These are phyloP conservation scores for Sinocyclocheilus anshuiensis DNA, from an alignment of 2,113 vertebrate species.

Conservation along the genomic window DNA sequence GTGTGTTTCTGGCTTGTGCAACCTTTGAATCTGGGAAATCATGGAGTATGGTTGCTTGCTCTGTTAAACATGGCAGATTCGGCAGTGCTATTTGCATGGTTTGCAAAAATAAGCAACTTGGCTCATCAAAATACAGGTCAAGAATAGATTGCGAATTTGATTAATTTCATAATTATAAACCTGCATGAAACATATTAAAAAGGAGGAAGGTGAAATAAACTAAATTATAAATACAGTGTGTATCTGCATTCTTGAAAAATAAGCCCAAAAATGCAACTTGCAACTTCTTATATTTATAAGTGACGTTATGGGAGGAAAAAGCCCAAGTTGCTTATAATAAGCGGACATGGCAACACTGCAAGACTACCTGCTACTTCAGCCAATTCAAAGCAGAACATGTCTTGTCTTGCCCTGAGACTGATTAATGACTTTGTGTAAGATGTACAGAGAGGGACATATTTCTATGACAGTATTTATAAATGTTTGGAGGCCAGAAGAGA, in stretches of 20 bases:
- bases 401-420: not conserved
- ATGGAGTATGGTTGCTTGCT: not conserved
- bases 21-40: not conserved
- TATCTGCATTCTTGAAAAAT: not conserved
- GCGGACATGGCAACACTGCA: no score
- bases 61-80: not conserved
- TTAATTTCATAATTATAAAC: not conserved
- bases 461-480: slow-evolving; percentile 50
- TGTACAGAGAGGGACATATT: slow-evolving; percentile 41
- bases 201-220: not conserved
- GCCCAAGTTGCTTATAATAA: no score
- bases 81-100: not conserved
- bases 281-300: not conserved
- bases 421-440: slow-evolving; percentile 39
- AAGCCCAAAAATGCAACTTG: not conserved
- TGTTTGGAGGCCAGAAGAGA: not conserved
- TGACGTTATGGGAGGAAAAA: not conserved
- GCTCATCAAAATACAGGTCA: not conserved
- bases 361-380: not conserved
- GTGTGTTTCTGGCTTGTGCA: not conserved
- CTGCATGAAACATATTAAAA: not conserved
- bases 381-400: not conserved
- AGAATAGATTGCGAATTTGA: not conserved
- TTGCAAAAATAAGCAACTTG: not conserved
- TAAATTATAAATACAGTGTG: not conserved